These are phyloP conservation scores for Girardinichthys multiradiatus DNA, from an alignment of 2,113 vertebrate species.

Conservation along the genomic window DNA sequence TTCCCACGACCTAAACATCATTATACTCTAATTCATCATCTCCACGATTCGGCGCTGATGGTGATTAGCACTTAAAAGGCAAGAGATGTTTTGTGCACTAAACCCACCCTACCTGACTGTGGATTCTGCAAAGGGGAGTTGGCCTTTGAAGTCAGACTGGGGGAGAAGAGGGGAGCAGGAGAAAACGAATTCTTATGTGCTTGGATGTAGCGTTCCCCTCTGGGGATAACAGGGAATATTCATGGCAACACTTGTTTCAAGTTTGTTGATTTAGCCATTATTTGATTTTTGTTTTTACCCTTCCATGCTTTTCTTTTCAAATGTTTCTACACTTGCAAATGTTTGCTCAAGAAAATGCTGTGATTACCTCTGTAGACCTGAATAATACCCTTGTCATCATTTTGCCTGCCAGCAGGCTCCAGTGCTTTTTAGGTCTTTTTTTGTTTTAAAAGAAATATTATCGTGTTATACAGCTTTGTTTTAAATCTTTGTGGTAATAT, in stretches of 20 bases:
- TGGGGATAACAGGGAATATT: conserved; percentile 68
- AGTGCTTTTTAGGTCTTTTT: background rate
- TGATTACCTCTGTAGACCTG: conserved; percentile 61
- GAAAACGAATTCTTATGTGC: conserved; percentile 42
- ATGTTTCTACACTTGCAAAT: conserved; percentile 43
- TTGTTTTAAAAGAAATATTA: too few species aligned
- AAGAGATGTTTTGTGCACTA: conserved; percentile 53
- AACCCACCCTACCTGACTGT: conserved; percentile 51
- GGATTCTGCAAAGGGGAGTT: conserved; percentile 47
- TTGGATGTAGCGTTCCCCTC: conserved; percentile 55
- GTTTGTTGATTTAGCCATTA: conserved; percentile 80
- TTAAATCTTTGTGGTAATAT: too few species aligned
- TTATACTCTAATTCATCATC: conserved; percentile 56
- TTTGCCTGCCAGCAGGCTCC: background rate
- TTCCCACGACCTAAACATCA: conserved; percentile 70
- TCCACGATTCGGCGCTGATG: conserved; percentile 28
- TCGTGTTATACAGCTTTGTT: too few species aligned
- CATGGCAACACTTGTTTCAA: conserved; percentile 73
- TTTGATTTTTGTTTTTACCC: conserved; percentile 64
- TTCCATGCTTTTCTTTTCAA: conserved; percentile 30
- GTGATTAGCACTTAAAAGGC: conserved; percentile 75
- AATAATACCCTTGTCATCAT: conserved; percentile 25
- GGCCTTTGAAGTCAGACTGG: conserved; percentile 71
- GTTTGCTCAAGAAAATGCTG: conserved; percentile 72
- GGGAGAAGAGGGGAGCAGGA: conserved; percentile 22